Percentiles rank a stretch among this genome's conserved stretches.
Conservation (phyloP, 2,888 invertebrate genomes). For the Therioaphis trifolii region DNA sequence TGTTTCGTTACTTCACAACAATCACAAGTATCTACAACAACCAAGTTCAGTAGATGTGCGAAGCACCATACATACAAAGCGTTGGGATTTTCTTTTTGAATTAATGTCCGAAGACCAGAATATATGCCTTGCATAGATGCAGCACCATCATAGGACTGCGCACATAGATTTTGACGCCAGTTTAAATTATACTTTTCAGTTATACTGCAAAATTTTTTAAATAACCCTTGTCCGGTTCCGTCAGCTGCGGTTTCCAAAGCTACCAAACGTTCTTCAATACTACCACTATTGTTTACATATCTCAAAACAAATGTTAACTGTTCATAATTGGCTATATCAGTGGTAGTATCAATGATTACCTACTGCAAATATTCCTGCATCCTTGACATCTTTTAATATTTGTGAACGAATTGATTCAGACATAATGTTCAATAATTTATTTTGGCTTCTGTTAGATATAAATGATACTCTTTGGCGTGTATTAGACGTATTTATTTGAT, state of each 20-base stretch:
- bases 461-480: not conserved
- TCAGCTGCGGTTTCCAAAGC: too few relatives aligned
- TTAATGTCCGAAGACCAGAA: too few relatives aligned
- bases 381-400: not conserved
- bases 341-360: slow-evolving; percentile 7
- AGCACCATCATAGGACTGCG: not conserved
- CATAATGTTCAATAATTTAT: not conserved
- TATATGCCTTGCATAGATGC: not conserved
- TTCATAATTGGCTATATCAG: not conserved
- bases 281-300: not conserved
- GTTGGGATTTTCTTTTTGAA: too few relatives aligned
- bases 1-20: not conserved
- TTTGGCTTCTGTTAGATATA: slow-evolving; percentile 4
- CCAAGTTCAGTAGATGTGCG: slow-evolving; percentile 5
- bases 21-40: slow-evolving; percentile 17
- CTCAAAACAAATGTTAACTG: slow-evolving; percentile 18
- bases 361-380: not conserved
- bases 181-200: not conserved
- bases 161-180: not conserved
- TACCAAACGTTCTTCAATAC: too few relatives aligned
- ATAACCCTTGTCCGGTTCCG: not conserved
- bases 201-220: not conserved
- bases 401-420: not conserved
- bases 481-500: not conserved
- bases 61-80: too few relatives aligned